Evolutionary conservation across 2,888 invertebrate species (phyloP).

Genomic region (Aleiodes testaceus): DNA sequence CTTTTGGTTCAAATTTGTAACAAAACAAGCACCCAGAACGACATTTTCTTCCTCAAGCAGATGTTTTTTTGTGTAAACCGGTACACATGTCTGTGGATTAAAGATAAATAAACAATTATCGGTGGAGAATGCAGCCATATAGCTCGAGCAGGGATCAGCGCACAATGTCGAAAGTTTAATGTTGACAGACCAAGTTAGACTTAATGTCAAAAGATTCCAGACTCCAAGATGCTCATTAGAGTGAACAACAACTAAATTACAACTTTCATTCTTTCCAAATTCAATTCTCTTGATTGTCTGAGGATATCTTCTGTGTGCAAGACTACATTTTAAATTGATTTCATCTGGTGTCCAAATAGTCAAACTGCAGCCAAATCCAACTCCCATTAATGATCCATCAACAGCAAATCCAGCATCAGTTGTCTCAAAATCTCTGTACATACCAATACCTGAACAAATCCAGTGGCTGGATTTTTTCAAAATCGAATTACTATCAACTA

Average conservation of each 20-base stretch:
- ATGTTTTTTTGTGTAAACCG: slow-evolving; percentile 74
- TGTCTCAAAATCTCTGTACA: slow-evolving; percentile 77
- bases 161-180: slow-evolving; percentile 74
- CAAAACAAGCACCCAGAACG: slow-evolving; percentile 75
- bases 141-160: slow-evolving; percentile 78
- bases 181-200: slow-evolving; percentile 81
- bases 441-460: slow-evolving; percentile 79
- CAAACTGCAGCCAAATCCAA: slow-evolving; percentile 79
- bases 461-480: slow-evolving; percentile 77
- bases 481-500: slow-evolving; percentile 76
- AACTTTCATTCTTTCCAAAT: slow-evolving; percentile 77
- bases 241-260: slow-evolving; percentile 77
- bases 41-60: slow-evolving; percentile 72
- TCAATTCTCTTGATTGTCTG: slow-evolving; percentile 73
- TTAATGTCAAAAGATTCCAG: slow-evolving; percentile 83
- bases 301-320: slow-evolving; percentile 72
- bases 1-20: slow-evolving; percentile 74
- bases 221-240: slow-evolving; percentile 78
- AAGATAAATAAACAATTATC: slow-evolving; percentile 82
- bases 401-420: slow-evolving; percentile 79
- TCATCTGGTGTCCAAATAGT: slow-evolving; percentile 82
- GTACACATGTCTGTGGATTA: slow-evolving; percentile 75
- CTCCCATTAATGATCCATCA: slow-evolving; percentile 85
- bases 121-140: slow-evolving; percentile 81
- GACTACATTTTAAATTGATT: slow-evolving; percentile 76